phyloP scores from a whole-genome alignment of 2,888 invertebrate species.

The Vanessa cardui region DNA sequence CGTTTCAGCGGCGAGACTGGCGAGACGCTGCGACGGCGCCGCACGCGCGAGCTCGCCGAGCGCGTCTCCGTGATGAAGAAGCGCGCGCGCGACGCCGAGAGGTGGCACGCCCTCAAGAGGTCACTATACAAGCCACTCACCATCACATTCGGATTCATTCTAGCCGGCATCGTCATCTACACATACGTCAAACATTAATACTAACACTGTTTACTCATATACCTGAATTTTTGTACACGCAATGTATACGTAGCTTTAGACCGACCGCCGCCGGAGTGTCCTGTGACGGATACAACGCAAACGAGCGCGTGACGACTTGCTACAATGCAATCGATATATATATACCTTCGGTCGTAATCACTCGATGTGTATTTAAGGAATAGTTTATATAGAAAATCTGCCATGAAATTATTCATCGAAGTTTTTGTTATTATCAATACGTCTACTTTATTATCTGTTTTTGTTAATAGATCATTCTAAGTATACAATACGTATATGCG shows the following conservation, averaged over 20 bases:
- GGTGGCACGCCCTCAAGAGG: conserved; percentile 89
- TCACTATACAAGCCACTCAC: conserved; percentile 89
- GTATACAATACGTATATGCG: conserved; percentile 8
- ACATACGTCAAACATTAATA: conserved; percentile 78
- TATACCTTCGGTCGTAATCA: not conserved
- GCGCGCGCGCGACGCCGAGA: conserved; percentile 85
- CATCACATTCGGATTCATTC: conserved; percentile 86
- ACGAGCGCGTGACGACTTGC: not conserved
- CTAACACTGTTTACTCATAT: conserved; percentile 2
- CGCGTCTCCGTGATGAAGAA: conserved; percentile 84
- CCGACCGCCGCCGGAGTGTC: not conserved
- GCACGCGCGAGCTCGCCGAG: conserved; percentile 59
- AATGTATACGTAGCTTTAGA: not conserved
- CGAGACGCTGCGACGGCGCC: conserved; percentile 56
- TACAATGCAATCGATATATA: not conserved
- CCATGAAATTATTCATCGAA: conserved; percentile 13
- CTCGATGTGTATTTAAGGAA: not conserved
- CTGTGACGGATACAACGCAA: too few species aligned
- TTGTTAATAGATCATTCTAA: conserved; percentile 13
- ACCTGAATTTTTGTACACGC: not conserved
- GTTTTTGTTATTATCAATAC: conserved; percentile 12
- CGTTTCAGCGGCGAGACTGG: conserved; percentile 24
- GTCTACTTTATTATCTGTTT: not conserved
- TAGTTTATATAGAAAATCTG: conserved; percentile 11
- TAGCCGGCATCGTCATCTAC: conserved; percentile 86